A percentile compares a stretch with the other conserved stretches of the same genome.
These are phyloP conservation scores for Deroplatys truncata DNA, from an alignment of 2,888 invertebrate genomes.

Conservation along the genomic window DNA sequence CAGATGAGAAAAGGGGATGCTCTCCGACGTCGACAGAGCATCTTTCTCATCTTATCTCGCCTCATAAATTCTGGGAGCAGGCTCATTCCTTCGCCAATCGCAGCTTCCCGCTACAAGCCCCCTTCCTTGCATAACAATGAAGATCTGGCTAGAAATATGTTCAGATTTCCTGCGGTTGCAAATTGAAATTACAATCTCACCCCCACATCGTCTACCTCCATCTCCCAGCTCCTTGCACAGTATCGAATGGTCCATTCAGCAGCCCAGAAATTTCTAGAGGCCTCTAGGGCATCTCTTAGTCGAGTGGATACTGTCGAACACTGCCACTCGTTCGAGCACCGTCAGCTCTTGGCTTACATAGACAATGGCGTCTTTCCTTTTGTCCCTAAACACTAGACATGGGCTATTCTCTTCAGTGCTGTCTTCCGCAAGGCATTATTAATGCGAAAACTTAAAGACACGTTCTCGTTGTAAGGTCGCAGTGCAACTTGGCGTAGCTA, in stretches of 20 bases:
- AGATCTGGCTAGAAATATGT: constrained; percentile 24
- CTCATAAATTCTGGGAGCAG: constrained; percentile 17
- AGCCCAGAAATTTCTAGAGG: background rate
- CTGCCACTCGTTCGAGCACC: background rate
- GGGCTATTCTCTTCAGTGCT: background rate
- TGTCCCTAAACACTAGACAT: background rate
- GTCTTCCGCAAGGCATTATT: background rate
- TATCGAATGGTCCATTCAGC: background rate
- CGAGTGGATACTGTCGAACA: background rate
- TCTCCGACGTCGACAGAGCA: background rate
- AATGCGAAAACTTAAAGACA: background rate
- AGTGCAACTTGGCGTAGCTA: too few relatives aligned
- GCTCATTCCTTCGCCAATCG: constrained; percentile 11
- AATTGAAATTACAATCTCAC: constrained; percentile 29
- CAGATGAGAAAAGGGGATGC: background rate
- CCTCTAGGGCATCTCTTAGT: background rate
- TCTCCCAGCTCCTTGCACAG: background rate
- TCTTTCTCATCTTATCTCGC: constrained; percentile 17
- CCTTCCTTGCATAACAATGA: constrained; percentile 24
- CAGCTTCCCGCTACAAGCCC: background rate
- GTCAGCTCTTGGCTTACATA: background rate
- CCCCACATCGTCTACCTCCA: background rate
- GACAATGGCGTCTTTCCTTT: background rate
- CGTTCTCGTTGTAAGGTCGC: background rate
- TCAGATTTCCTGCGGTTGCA: constrained; percentile 22